Percentiles rank a stretch among this genome's conserved stretches.
These are phyloP conservation scores for Stegodyphus mimosarum DNA, from an alignment of 1,140 invertebrate species.

Conservation along the genomic window DNA sequence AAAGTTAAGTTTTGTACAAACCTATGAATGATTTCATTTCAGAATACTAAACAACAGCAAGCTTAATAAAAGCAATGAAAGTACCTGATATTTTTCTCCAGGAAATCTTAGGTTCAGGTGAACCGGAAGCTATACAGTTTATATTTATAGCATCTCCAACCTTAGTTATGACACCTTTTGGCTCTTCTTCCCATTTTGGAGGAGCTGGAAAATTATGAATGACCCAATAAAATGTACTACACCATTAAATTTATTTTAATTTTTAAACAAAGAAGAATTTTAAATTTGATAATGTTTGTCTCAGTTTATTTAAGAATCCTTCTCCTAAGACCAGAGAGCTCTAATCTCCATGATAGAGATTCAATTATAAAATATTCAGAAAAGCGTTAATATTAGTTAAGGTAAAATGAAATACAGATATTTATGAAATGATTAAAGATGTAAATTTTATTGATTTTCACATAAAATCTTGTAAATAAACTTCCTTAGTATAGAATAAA, in stretches of 20 bases:
- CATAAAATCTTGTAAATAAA: no score
- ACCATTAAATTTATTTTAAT: not conserved
- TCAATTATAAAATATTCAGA: no score
- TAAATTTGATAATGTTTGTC: no score
- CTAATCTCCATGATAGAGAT: no score
- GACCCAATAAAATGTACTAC: no score
- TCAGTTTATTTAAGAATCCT: no score
- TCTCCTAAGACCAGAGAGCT: no score
- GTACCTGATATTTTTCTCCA: constrained; percentile 46
- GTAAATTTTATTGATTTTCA: no score
- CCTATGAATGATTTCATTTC: not conserved
- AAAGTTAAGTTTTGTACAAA: not conserved
- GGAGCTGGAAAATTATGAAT: constrained; percentile 76
- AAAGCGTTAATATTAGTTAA: no score
- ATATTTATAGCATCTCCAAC: constrained; percentile 14
- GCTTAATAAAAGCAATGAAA: not conserved
- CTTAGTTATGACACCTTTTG: constrained; percentile 74
- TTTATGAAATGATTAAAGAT: no score
- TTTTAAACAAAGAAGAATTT: not conserved
- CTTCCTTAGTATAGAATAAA: no score
- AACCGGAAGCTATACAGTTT: constrained; percentile 18
- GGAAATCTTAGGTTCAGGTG: constrained; percentile 14
- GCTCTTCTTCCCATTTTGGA: constrained; percentile 90
- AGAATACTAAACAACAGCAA: not conserved
- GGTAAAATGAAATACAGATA: no score